These are phyloP conservation scores for Ophion obscuratus DNA, from an alignment of 2,888 invertebrate genomes.

Conservation along the genomic window DNA sequence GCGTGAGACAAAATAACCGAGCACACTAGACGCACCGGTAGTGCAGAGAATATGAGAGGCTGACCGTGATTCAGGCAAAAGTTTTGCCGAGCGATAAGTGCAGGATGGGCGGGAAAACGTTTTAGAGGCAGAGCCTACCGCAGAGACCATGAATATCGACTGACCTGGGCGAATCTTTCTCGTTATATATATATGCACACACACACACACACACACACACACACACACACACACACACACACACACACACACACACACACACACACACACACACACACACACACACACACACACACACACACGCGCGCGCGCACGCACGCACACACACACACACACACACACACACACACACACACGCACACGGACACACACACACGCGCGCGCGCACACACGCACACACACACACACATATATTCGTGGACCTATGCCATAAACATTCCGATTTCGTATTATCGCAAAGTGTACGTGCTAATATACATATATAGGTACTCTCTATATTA, in stretches of 20 bases:
- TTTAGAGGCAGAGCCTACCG: constrained; percentile 7
- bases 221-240: neutral
- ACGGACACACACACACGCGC: neutral
- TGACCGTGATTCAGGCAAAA: constrained; percentile 8
- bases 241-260: neutral
- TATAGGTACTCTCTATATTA: constrained; percentile 43
- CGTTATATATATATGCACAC: constrained; percentile 13
- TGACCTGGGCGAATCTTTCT: constrained; percentile 15
- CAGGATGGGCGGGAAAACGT: constrained; percentile 16
- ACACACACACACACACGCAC: neutral
- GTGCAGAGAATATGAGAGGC: constrained; percentile 26
- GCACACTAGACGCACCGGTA: constrained; percentile 7
- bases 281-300: no score
- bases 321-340: neutral
- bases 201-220: neutral
- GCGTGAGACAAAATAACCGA: constrained; percentile 34
- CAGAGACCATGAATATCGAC: constrained; percentile 4
- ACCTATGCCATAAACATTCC: constrained; percentile 43
- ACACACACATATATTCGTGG: neutral
- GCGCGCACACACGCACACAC: no score
- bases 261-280: neutral
- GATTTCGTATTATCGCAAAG: constrained; percentile 59
- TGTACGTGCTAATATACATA: constrained; percentile 28
- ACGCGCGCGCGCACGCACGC: no score
- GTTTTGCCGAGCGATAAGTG: constrained; percentile 28